phyloP scores from a whole-genome alignment of 2,797 vertebrate genomes.

The Sebastes iracundus region DNA sequence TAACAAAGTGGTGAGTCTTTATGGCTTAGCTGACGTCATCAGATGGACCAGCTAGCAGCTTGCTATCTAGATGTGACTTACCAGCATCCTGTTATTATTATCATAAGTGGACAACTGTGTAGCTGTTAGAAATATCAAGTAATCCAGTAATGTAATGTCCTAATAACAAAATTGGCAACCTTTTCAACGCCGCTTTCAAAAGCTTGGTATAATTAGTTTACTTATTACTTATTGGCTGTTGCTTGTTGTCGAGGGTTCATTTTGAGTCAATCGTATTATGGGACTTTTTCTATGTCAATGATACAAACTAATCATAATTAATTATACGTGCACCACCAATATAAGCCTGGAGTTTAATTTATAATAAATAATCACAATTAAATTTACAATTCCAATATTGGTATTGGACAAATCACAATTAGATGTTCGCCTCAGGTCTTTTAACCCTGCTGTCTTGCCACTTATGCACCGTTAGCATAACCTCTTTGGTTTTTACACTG shows the following conservation, averaged over 20 bases:
- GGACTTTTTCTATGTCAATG: background rate
- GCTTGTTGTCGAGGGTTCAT: background rate
- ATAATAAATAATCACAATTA: background rate
- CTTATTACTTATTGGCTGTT: background rate
- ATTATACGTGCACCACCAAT: background rate
- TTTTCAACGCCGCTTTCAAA: background rate
- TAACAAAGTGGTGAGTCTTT: background rate
- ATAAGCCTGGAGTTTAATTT: background rate
- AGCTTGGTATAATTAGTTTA: background rate
- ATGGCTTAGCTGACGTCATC: background rate
- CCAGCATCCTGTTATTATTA: background rate
- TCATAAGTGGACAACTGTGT: background rate
- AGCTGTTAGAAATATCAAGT: background rate
- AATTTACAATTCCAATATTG: background rate
- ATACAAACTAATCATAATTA: background rate
- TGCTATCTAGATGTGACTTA: background rate
- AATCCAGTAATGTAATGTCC: background rate
- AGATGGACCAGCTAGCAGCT: background rate
- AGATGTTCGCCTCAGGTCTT: background rate
- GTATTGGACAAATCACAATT: background rate
- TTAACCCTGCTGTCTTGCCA: background rate
- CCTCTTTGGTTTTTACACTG: background rate
- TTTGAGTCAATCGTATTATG: background rate
- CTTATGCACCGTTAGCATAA: background rate
- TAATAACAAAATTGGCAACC: background rate